Conservation (phyloP, 1,140 invertebrate genomes). For the Heliconius eleuchia region DNA sequence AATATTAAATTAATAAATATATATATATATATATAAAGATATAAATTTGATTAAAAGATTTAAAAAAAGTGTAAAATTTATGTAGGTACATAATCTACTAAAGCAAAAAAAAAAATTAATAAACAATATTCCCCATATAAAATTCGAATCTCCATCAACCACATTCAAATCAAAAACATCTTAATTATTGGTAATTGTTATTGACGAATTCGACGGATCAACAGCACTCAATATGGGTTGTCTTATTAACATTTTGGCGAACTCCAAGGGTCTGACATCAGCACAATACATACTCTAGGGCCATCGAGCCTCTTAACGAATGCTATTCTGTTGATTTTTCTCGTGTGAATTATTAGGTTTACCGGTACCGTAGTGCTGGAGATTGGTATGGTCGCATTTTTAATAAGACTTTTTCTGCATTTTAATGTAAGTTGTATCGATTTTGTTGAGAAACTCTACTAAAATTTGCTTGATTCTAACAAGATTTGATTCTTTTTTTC, state of each 20-base stretch:
- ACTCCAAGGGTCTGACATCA: constrained; percentile 56
- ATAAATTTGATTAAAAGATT: too few species aligned
- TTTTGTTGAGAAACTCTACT: not conserved
- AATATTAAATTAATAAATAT: too few species aligned
- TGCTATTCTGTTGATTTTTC: constrained; percentile 73
- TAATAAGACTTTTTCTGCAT: not conserved
- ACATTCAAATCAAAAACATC: not conserved
- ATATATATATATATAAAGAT: too few species aligned
- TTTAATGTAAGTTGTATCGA: not conserved
- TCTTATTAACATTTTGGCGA: constrained; percentile 75
- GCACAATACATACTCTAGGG: constrained; percentile 65
- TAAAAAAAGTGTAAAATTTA: too few species aligned
- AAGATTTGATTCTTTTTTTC: not conserved
- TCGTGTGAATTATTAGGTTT: constrained; percentile 65
- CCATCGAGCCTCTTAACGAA: constrained; percentile 74
- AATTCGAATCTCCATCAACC: not conserved
- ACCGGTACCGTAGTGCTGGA: constrained; percentile 14
- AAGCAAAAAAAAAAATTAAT: too few species aligned
- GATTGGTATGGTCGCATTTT: not conserved
- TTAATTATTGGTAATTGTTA: constrained; percentile 42
- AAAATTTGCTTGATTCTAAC: not conserved
- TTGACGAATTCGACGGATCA: constrained; percentile 43
- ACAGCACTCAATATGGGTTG: constrained; percentile 48
- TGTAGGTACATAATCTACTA: too few species aligned
- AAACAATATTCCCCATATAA: not conserved